Conservation (phyloP, 1,140 invertebrate species). For the Achatina immaculata region DNA sequence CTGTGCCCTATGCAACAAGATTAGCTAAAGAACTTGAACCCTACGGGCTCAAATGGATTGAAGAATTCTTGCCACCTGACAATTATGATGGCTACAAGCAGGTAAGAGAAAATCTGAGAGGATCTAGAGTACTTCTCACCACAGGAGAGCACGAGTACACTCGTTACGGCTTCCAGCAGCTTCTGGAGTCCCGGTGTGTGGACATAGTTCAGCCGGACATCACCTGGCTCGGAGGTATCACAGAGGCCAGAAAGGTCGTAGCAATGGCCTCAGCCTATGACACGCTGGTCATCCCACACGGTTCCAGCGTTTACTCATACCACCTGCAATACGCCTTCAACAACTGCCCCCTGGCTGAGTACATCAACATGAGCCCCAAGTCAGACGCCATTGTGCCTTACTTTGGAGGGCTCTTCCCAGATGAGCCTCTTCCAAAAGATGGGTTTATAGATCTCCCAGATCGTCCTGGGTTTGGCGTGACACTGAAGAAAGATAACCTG, state of each 20-base stretch:
- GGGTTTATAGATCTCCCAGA: constrained; percentile 66
- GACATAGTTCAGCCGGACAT: constrained; percentile 68
- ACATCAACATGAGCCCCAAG: constrained; percentile 62
- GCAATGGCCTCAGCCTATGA: constrained; percentile 65
- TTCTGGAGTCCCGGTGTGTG: constrained; percentile 59
- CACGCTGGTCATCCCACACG: constrained; percentile 62
- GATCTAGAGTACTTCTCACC: constrained; percentile 59
- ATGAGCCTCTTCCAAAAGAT: constrained; percentile 62
- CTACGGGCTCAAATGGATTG: constrained; percentile 65
- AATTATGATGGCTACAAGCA: constrained; percentile 62
- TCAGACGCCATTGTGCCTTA: constrained; percentile 63
- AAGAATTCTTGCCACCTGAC: constrained; percentile 66
- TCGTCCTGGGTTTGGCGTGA: constrained; percentile 64
- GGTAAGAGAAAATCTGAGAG: constrained; percentile 55
- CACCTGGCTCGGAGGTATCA: constrained; percentile 65
- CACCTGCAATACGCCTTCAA: constrained; percentile 66
- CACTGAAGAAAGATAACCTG: constrained; percentile 55
- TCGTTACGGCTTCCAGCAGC: constrained; percentile 61
- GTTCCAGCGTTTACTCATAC: constrained; percentile 67
- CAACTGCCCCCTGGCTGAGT: constrained; percentile 66
- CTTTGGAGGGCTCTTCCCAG: constrained; percentile 64
- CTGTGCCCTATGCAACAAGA: constrained; percentile 58
- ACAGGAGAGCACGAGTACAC: constrained; percentile 67
- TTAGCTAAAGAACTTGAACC: constrained; percentile 60
- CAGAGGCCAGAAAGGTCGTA: constrained; percentile 61